Evolutionary conservation across 2,797 vertebrate species (phyloP).

Genomic region (Acanthis flammea): DNA sequence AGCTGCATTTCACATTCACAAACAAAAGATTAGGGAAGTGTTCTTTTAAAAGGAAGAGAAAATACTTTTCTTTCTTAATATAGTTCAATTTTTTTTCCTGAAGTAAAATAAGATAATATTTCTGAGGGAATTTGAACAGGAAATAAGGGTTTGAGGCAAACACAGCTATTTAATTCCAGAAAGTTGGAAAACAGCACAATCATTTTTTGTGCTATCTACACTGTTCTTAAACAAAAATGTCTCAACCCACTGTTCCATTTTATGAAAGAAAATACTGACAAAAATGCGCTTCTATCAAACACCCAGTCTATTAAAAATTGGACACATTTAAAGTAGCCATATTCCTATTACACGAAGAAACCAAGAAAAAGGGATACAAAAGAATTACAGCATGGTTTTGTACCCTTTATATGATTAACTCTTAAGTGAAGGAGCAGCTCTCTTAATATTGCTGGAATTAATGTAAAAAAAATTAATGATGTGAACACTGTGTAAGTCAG

Average conservation of each 20-base stretch:
- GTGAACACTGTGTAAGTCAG: not conserved
- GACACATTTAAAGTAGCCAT: not conserved
- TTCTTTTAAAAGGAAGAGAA: not conserved
- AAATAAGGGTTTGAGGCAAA: not conserved
- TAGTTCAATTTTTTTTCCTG: not conserved
- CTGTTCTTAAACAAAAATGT: not conserved
- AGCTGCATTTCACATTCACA: not conserved
- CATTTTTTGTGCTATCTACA: not conserved
- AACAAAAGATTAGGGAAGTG: not conserved
- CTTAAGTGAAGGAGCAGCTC: not conserved
- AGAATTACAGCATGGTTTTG: not conserved
- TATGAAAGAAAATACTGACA: not conserved
- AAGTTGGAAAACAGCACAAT: not conserved
- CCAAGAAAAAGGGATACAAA: not conserved
- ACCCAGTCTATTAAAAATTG: not conserved
- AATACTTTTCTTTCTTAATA: not conserved
- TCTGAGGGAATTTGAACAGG: not conserved
- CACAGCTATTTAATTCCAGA: not conserved
- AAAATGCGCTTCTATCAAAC: not conserved
- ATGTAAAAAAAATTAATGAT: not conserved
- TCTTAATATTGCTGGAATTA: not conserved
- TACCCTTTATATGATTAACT: not conserved
- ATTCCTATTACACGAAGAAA: not conserved
- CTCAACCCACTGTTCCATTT: not conserved
- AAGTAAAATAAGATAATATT: slow-evolving; percentile 5